Base-by-base conservation (phyloP, 1,140 invertebrate species). In the Matsumurasca onukii region DNA sequence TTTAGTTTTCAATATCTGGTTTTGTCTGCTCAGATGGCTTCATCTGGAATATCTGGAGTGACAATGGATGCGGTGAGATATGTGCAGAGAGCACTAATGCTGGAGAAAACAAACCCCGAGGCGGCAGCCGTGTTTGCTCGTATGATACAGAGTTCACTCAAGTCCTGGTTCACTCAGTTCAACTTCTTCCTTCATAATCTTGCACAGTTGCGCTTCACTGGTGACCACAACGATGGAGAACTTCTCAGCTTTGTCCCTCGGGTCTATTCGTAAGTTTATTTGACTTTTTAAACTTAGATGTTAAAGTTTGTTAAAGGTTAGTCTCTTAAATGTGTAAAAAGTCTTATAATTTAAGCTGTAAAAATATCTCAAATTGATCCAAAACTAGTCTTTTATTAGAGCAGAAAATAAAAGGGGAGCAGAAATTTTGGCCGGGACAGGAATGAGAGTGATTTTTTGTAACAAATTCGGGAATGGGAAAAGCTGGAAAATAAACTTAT, bases 111-210 rank as follows among this genome's bases (percentile, higher is more conserved):
- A 17, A 96, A 98, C 81, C 90, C 93, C 0, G 96, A 99, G 81
- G 96, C 97, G 2, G 93, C 94, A 0, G 94, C 94, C 24, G 88
- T 91, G 34, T 98, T 98, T 81, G 93, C 95, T 0, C 82, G 91
- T 31, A 91, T 97, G 85, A 97, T 98, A 77, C 90, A 95, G 77
- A 92, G 90, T 72, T 94, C 92, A 20, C 79, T 94, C 5, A 93
- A 93, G 80, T 85, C 82, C 3, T 90, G 93, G 84, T 98, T 96
- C 72, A 97, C 95, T 0, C 95, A 97, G 70, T 93, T 98, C 72
- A 98, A 99, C 81, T 99, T 99, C 80, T 98, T 99, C 79, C 81
- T 99, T 27, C 97, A 98, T 79, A 99, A 98, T 80, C 80, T 99
- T 72, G 96, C 95, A 1, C 98, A 99, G 78, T 81, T 98, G 68